Conservation (phyloP, 30 jellyfish, hydroid and myxozoan genomes). For the Euphysa ruthae region DNA sequence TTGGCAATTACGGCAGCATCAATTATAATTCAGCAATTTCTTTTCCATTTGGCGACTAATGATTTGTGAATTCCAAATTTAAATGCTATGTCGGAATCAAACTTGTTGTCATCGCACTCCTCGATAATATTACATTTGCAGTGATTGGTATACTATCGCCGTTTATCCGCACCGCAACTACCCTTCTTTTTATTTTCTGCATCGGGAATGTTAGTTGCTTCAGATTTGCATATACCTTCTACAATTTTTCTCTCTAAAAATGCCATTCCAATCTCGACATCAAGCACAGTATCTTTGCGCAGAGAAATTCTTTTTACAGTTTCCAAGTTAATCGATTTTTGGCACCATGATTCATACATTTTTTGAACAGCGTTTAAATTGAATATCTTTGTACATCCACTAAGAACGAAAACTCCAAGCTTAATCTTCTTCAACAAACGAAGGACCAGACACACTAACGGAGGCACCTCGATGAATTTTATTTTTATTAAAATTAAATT, state of each 20-base stretch:
- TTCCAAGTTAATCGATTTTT: not conserved
- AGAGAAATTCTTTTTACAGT: not conserved
- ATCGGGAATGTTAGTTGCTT: not conserved
- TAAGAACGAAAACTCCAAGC: not conserved
- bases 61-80: slow-evolving; percentile 38
- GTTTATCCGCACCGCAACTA: not conserved
- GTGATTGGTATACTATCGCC: not conserved
- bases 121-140: no score
- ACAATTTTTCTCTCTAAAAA: not conserved
- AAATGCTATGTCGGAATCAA: slow-evolving; percentile 18
- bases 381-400: not conserved
- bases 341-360: not conserved
- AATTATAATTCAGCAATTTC: not conserved
- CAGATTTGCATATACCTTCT: not conserved
- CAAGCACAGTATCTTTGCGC: not conserved
- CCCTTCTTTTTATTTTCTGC: not conserved
- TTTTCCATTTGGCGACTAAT: slow-evolving; percentile 22
- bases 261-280: not conserved
- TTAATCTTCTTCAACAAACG: no score
- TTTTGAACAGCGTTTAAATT: slow-evolving; percentile 1
- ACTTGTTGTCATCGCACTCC: no score
- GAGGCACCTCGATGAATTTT: not conserved
- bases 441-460: no score
- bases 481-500: not conserved
- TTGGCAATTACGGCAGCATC: slow-evolving; percentile 25